Base-by-base conservation (phyloP, 1,140 invertebrate species). In the Tetranychus cinnabarinus region DNA sequence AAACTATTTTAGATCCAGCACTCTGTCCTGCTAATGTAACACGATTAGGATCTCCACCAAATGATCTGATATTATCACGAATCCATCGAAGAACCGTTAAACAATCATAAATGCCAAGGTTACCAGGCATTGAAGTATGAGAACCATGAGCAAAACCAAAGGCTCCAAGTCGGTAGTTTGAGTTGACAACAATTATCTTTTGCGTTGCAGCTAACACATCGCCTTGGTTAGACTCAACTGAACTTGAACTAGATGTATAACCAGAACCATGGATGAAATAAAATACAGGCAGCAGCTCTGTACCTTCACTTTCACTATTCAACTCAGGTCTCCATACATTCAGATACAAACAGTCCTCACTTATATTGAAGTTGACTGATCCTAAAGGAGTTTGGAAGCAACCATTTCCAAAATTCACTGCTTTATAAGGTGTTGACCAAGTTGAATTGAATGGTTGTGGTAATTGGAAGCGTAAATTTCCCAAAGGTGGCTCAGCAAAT, bases 181-280 rank as follows among this genome's bases (percentile, higher is more conserved):
- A 69, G 3, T 75, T 76, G 35, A 79, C 72, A 0, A 78, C 72
- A 34, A 78, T 71, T 33, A 78, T 67, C 56, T 76, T 74, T 72
- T 81, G 82, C 31, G 80, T 80, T 10, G 82, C 82, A 33, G 85
- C 82, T 77, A 90, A 80, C 64, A 88, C 82, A 66, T 86, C 81
- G 0, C 84, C 86, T 72, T 88, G 33, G 47, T 65, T 65, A 37
- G 5, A 5, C 5, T 5, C 5, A 0, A 48, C 35, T 1, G 37
- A 31, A 42, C 88, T 12, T 5, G 62, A 35, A 88, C 92, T 89
- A 47, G 84, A 89, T 72, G 89, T 92, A 74, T 95, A 97, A 2
- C 90, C 89, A 42, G 92, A 92, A 45, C 92, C 92, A 72, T 88
- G 97, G 63, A 97, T 84, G 91, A 90, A 97, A 39, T 96, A 80